phyloP scores from a whole-genome alignment of 1,140 invertebrate genomes.

The Condylostylus longicornis region DNA sequence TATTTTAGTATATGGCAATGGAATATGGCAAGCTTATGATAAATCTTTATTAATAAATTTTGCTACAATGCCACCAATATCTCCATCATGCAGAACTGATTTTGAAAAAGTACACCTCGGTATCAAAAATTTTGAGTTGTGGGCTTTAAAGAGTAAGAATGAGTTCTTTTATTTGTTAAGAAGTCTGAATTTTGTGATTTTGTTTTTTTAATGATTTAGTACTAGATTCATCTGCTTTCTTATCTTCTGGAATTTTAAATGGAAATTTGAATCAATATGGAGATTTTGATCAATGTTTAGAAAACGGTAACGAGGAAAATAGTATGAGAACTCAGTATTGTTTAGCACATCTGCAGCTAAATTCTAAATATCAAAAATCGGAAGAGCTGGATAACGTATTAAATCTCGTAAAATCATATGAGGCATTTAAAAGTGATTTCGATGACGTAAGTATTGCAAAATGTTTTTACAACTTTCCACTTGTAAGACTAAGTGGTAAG shows the following conservation, averaged over 20 bases:
- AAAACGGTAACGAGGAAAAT: constrained; percentile 12
- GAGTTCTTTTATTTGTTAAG: not conserved
- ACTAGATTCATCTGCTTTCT: constrained; percentile 44
- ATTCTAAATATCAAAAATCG: constrained; percentile 32
- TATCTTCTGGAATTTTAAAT: constrained; percentile 43
- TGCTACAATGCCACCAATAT: too few species aligned
- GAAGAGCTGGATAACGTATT: constrained; percentile 37
- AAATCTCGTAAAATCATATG: constrained; percentile 43
- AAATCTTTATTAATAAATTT: too few species aligned
- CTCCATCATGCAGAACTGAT: too few species aligned
- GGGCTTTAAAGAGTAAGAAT: constrained; percentile 29
- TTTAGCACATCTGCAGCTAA: constrained; percentile 39
- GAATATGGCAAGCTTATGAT: too few species aligned
- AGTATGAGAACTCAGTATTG: constrained; percentile 46
- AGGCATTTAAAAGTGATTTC: constrained; percentile 44
- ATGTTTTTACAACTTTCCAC: not conserved
- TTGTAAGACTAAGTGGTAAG: too few species aligned
- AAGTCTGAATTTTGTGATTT: not conserved
- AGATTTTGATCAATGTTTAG: constrained; percentile 45
- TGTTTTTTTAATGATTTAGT: constrained; percentile 30
- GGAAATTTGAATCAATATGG: constrained; percentile 49
- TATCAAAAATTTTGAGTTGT: constrained; percentile 29
- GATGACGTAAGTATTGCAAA: constrained; percentile 41
- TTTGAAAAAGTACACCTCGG: too few species aligned
- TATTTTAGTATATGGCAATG: too few species aligned